phyloP scores from a whole-genome alignment of 2,113 vertebrate genomes.

The Falcunculus frontatus region DNA sequence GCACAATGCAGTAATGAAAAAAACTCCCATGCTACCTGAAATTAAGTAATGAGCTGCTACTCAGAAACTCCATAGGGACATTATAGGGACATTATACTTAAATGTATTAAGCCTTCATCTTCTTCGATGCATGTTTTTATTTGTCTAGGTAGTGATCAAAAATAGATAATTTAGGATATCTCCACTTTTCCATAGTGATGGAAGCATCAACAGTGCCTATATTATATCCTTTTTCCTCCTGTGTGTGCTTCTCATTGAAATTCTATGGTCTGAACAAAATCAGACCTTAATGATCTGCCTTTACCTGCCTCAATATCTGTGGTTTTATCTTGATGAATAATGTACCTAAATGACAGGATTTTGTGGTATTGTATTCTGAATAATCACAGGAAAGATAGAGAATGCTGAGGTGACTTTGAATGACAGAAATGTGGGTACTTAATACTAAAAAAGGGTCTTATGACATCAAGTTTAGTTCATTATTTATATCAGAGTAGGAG shows the following conservation, averaged over 20 bases:
- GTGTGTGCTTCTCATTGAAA: not conserved
- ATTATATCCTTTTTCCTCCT: accelerated
- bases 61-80: not conserved
- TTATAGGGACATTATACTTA: not conserved
- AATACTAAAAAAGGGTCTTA: not conserved
- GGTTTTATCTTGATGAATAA: not conserved
- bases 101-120: not conserved
- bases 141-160: not conserved
- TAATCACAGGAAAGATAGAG: not conserved
- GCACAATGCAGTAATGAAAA: not conserved
- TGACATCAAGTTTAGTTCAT: not conserved
- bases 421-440: not conserved
- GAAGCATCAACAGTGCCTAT: not conserved
- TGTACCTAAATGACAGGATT: not conserved
- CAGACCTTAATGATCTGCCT: not conserved
- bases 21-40: not conserved
- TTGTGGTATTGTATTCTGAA: not conserved
- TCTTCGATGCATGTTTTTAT: not conserved
- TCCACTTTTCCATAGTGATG: not conserved
- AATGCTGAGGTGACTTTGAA: not conserved
- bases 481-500: not conserved
- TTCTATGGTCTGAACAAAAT: not conserved
- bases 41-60: not conserved
- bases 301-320: not conserved
- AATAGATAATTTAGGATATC: not conserved